Conservation (phyloP, 2,888 invertebrate species). For the Acanthosepion lycidas region DNA sequence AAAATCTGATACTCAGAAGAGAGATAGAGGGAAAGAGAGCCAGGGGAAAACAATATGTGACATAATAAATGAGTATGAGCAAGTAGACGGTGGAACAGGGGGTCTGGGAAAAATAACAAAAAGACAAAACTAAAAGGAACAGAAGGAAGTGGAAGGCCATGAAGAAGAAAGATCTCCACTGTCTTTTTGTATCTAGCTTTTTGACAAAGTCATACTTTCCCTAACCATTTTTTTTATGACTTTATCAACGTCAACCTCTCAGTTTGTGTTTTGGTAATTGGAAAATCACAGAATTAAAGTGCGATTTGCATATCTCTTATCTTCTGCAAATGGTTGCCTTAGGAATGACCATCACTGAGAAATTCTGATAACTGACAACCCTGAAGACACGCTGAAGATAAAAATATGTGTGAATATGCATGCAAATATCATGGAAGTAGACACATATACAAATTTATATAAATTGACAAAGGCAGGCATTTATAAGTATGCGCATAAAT, state of each 20-base stretch:
- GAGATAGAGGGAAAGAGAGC: no score
- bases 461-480: background rate
- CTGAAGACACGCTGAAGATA: background rate
- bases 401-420: background rate
- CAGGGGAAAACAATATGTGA: no score
- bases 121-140: no score
- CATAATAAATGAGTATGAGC: no score
- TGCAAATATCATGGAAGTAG: background rate
- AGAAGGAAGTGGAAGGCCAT: no score
- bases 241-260: background rate
- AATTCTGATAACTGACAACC: conserved; percentile 21
- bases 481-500: background rate
- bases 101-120: no score
- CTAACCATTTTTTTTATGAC: background rate
- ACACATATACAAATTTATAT: background rate
- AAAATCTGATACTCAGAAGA: no score
- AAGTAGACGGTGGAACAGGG: no score
- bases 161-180: background rate
- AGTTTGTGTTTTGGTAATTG: background rate
- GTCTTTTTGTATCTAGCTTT: background rate
- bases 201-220: background rate
- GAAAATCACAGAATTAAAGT: conserved; percentile 1
- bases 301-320: background rate
- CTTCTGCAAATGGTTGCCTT: background rate
- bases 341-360: background rate